A percentile compares a stretch with the other conserved stretches of the same genome.
These are phyloP conservation scores for Cirrhinus mrigala DNA, from an alignment of 2,797 vertebrate genomes.

Conservation along the genomic window DNA sequence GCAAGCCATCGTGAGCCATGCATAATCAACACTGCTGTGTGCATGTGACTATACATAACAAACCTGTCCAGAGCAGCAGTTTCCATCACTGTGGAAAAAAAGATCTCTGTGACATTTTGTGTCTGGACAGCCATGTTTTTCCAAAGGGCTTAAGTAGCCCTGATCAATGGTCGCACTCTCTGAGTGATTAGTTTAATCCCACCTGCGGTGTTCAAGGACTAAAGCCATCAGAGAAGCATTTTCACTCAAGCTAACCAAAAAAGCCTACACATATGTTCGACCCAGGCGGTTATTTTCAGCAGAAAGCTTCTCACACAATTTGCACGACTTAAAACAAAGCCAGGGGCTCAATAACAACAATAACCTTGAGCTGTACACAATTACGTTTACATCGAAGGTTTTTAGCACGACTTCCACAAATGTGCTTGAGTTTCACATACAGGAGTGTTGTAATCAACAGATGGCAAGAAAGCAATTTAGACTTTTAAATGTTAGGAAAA, in stretches of 20 bases:
- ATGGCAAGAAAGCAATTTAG: constrained; percentile 26
- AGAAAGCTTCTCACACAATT: constrained; percentile 29
- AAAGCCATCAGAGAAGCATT: constrained; percentile 48
- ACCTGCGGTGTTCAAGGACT: constrained; percentile 49
- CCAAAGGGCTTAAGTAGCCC: constrained; percentile 31
- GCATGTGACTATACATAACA: constrained; percentile 28
- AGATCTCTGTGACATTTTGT: constrained; percentile 42
- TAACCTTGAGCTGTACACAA: constrained; percentile 38
- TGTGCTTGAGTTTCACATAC: constrained; percentile 9
- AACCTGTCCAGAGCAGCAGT: constrained; percentile 9
- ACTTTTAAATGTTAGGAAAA: constrained; percentile 24
- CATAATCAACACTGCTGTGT: background rate
- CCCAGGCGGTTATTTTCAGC: constrained; percentile 22
- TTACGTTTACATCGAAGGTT: constrained; percentile 19
- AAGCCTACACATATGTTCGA: constrained; percentile 36
- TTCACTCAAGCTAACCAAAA: constrained; percentile 38
- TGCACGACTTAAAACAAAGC: constrained; percentile 41
- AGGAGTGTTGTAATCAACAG: constrained; percentile 28
- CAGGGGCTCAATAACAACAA: constrained; percentile 32
- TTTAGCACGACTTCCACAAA: constrained; percentile 26
- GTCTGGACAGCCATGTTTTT: constrained; percentile 39
- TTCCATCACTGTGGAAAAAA: constrained; percentile 22
- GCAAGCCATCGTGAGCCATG: background rate
- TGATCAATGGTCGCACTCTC: constrained; percentile 36
- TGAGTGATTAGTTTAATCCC: constrained; percentile 51